Evolutionary conservation across 1,140 invertebrate genomes (phyloP).

Genomic region (Habropoda laboriosa): DNA sequence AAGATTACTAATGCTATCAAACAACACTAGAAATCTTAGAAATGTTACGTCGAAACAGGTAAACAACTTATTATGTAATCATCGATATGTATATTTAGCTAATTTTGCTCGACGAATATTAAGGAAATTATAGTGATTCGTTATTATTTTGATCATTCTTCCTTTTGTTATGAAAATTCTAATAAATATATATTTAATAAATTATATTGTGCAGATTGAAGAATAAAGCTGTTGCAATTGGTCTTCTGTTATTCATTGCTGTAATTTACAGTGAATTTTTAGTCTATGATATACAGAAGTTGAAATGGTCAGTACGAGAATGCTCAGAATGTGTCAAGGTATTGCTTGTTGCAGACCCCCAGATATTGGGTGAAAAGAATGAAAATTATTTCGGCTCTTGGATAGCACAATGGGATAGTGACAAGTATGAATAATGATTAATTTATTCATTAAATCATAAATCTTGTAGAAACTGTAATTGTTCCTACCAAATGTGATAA

Average conservation of each 20-base stretch:
- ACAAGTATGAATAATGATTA: slow-evolving; percentile 84
- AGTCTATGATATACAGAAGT: slow-evolving; percentile 82
- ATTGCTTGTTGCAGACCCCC: slow-evolving; percentile 95
- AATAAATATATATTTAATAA: slow-evolving; percentile 22
- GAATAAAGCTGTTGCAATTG: slow-evolving; percentile 71
- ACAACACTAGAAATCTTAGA: slow-evolving; percentile 36
- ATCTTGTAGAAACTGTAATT: neutral
- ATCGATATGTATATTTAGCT: neutral
- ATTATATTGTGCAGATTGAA: slow-evolving; percentile 68
- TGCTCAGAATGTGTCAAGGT: slow-evolving; percentile 86
- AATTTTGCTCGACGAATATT: neutral
- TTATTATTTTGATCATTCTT: neutral
- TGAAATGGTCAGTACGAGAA: slow-evolving; percentile 82
- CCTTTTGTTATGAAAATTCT: slow-evolving; percentile 6
- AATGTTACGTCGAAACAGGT: slow-evolving; percentile 75
- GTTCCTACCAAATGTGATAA: neutral
- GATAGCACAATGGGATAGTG: slow-evolving; percentile 89
- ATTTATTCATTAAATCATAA: neutral
- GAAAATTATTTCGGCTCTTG: slow-evolving; percentile 84
- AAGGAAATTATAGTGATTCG: neutral
- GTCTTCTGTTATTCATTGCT: slow-evolving; percentile 65
- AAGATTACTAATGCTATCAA: slow-evolving; percentile 1
- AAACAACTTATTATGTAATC: slow-evolving; percentile 25
- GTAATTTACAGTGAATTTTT: slow-evolving; percentile 84
- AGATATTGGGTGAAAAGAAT: slow-evolving; percentile 90